Conservation (phyloP, 2,113 vertebrate species). For the Callocephalon fimbriatum region DNA sequence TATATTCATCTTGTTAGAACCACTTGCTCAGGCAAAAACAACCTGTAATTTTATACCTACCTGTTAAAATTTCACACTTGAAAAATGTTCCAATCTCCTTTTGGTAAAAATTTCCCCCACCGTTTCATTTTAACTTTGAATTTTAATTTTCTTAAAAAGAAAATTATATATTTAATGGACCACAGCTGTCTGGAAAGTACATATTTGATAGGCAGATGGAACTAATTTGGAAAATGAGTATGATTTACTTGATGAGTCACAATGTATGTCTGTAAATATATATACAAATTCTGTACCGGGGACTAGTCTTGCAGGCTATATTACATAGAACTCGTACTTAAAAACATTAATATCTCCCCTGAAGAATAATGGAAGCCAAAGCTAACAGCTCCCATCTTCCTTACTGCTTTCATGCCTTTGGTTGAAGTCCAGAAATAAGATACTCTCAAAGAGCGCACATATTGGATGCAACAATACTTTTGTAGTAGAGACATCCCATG, state of each 20-base stretch:
- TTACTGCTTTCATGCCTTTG: neutral
- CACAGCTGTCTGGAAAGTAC: constrained; percentile 54
- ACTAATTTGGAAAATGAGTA: constrained; percentile 67
- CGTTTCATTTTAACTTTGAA: constrained; percentile 46
- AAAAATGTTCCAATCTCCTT: neutral
- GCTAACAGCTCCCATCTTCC: neutral
- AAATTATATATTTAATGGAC: constrained; percentile 60
- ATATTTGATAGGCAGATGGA: constrained; percentile 35
- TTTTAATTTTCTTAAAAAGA: constrained; percentile 66
- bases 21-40: neutral
- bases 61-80: neutral
- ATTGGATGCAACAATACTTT: neutral
- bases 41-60: neutral
- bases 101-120: neutral
- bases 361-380: neutral
- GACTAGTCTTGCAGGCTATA: neutral
- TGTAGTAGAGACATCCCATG: neutral
- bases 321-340: neutral
- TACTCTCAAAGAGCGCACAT: neutral
- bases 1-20: neutral
- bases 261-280: constrained; percentile 50
- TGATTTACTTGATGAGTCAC: constrained; percentile 70
- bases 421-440: neutral
- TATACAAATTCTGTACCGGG: neutral
- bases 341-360: neutral